These are phyloP conservation scores for Orussus abietinus DNA, from an alignment of 1,140 invertebrate species.

Conservation along the genomic window DNA sequence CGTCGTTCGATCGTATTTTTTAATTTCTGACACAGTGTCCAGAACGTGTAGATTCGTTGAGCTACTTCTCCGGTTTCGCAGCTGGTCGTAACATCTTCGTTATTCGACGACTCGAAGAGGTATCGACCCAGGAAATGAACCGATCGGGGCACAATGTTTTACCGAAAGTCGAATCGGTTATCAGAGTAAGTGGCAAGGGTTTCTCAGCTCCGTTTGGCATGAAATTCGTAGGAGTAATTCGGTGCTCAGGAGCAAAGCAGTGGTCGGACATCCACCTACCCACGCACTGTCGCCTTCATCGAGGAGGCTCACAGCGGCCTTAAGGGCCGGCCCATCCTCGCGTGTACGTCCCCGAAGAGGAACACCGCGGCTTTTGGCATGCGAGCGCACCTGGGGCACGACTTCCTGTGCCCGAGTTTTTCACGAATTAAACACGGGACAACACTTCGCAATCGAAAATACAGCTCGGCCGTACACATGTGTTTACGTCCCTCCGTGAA, in stretches of 20 bases:
- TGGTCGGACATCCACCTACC: conserved; percentile 36
- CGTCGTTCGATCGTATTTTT: too few species aligned
- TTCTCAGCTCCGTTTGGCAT: too few species aligned
- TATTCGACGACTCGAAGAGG: too few species aligned
- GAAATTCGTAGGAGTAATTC: conserved; percentile 6
- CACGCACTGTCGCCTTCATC: conserved; percentile 41
- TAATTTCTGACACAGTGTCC: too few species aligned
- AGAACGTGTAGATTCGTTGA: too few species aligned
- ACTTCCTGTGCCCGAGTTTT: conserved; percentile 16
- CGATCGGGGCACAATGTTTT: too few species aligned
- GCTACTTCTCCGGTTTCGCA: too few species aligned
- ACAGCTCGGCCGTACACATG: conserved; percentile 34
- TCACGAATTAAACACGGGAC: conserved; percentile 24
- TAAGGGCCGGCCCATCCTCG: conserved; percentile 24
- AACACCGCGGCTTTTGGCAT: conserved; percentile 9
- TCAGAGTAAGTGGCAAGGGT: too few species aligned
- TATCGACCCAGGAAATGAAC: too few species aligned
- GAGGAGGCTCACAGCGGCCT: conserved; percentile 28
- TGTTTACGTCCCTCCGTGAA: conserved; percentile 28
- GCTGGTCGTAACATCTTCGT: too few species aligned
- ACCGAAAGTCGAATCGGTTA: too few species aligned
- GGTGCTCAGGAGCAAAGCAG: conserved; percentile 14
- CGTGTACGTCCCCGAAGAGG: conserved; percentile 16
- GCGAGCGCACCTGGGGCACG: conserved; percentile 1
- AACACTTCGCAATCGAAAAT: conserved; percentile 27